These are phyloP conservation scores for Aphidoletes aphidimyza DNA, from an alignment of 2,888 invertebrate genomes.

Conservation along the genomic window DNA sequence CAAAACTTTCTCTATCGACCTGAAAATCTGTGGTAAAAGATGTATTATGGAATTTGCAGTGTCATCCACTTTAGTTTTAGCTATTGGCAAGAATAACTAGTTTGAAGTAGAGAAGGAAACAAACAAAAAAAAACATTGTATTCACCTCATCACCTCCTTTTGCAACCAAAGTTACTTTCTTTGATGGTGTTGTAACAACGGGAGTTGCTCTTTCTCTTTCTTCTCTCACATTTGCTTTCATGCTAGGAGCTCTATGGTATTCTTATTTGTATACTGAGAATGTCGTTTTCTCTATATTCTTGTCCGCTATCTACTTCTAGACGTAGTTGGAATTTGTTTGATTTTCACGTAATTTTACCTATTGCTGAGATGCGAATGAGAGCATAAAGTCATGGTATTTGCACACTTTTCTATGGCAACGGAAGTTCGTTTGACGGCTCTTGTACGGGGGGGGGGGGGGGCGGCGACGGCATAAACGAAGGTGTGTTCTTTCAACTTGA, in stretches of 20 bases:
- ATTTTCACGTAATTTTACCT: neutral
- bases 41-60: neutral
- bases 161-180: constrained; percentile 12
- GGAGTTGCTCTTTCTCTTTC: neutral
- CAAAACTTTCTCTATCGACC: too few species aligned
- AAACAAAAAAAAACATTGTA: too few species aligned
- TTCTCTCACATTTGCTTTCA: neutral
- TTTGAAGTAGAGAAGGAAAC: too few species aligned
- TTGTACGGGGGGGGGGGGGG: too few species aligned
- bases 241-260: neutral
- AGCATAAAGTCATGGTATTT: neutral
- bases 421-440: neutral
- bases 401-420: too few species aligned
- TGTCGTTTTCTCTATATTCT: neutral
- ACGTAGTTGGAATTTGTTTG: neutral
- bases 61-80: neutral
- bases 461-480: too few species aligned
- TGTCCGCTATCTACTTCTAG: neutral
- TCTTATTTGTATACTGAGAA: neutral
- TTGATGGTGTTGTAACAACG: neutral
- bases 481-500: too few species aligned
- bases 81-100: neutral
- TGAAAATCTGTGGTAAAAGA: neutral
- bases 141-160: constrained; percentile 27
- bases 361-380: neutral